Conservation (phyloP, 1,140 invertebrate species). For the Drosophila tropicalis region DNA sequence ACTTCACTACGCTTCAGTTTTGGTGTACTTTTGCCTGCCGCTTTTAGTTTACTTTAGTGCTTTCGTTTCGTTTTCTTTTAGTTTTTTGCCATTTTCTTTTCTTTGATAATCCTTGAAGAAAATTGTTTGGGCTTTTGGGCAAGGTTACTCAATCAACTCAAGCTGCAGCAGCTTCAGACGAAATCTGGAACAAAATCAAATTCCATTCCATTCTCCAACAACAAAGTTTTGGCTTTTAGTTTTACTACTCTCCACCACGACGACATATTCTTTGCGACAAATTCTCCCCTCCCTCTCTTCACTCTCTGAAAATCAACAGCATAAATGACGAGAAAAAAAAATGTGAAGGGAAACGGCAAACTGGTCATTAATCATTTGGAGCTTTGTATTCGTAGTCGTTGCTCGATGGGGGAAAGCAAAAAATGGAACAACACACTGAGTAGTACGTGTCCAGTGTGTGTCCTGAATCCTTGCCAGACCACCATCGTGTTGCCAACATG, state of each 20-base stretch:
- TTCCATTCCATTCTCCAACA: constrained; percentile 56
- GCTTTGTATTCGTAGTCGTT: constrained; percentile 35
- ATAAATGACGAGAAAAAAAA: constrained; percentile 23
- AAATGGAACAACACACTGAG: constrained; percentile 41
- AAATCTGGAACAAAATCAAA: constrained; percentile 64
- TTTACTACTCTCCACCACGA: constrained; percentile 49
- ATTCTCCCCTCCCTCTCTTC: constrained; percentile 10
- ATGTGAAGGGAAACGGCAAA: constrained; percentile 45
- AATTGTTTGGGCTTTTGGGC: constrained; percentile 32
- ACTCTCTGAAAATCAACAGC: constrained; percentile 34
- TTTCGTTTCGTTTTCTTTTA: neutral
- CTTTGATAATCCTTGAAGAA: constrained; percentile 45
- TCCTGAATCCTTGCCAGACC: neutral
- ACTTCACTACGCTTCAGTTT: constrained; percentile 9
- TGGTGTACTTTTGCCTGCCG: constrained; percentile 3
- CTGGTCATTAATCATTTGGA: constrained; percentile 75
- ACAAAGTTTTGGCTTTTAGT: constrained; percentile 73
- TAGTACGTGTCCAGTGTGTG: constrained; percentile 15
- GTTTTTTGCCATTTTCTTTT: constrained; percentile 4
- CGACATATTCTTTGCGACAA: constrained; percentile 36
- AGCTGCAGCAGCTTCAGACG: constrained; percentile 7
- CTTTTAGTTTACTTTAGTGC: neutral
- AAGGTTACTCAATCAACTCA: constrained; percentile 74
- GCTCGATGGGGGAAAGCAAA: constrained; percentile 25
- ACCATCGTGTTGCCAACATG: constrained; percentile 33